A percentile compares a stretch with the other conserved stretches of the same genome.
phyloP scores from a whole-genome alignment of 2,113 vertebrate species.

The Clarias macrocephalus region DNA sequence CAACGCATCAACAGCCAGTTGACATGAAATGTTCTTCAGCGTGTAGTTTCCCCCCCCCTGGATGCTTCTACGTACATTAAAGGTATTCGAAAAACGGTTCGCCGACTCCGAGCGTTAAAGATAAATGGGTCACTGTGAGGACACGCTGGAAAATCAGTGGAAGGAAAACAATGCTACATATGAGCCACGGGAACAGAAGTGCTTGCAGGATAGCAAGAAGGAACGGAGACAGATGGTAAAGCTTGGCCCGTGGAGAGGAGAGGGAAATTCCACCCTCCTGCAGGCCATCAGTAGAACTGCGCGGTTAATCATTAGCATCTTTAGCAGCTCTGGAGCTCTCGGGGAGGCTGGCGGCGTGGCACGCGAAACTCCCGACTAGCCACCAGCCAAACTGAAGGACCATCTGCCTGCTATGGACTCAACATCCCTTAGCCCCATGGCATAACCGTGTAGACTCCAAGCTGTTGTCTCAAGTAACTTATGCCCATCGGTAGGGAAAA shows the following conservation, averaged over 20 bases:
- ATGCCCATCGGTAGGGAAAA: not conserved
- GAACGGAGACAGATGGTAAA: slow-evolving; percentile 67
- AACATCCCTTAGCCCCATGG: slow-evolving; percentile 51
- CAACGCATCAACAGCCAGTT: slow-evolving; percentile 17
- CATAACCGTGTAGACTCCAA: not conserved
- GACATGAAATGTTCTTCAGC: slow-evolving; percentile 22
- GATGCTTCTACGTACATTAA: slow-evolving; percentile 7
- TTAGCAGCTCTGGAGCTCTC: slow-evolving; percentile 50
- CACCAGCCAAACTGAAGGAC: slow-evolving; percentile 56
- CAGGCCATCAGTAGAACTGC: slow-evolving; percentile 59
- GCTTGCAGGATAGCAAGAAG: slow-evolving; percentile 1
- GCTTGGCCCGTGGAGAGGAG: slow-evolving; percentile 41
- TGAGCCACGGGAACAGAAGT: not conserved
- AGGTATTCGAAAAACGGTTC: not conserved
- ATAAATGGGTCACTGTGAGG: slow-evolving; percentile 17
- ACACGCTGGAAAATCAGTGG: not conserved
- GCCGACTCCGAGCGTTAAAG: slow-evolving; percentile 8
- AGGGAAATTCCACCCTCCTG: slow-evolving; percentile 54
- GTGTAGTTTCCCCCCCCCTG: not conserved
- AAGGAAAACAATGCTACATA: not conserved
- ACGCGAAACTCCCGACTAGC: slow-evolving; percentile 13
- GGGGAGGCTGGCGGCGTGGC: slow-evolving; percentile 40
- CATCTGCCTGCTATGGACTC: slow-evolving; percentile 62
- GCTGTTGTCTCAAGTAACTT: not conserved
- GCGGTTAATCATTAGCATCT: slow-evolving; percentile 69